These are phyloP conservation scores for Parotia lawesii DNA, from an alignment of 2,113 vertebrate species.

Conservation along the genomic window DNA sequence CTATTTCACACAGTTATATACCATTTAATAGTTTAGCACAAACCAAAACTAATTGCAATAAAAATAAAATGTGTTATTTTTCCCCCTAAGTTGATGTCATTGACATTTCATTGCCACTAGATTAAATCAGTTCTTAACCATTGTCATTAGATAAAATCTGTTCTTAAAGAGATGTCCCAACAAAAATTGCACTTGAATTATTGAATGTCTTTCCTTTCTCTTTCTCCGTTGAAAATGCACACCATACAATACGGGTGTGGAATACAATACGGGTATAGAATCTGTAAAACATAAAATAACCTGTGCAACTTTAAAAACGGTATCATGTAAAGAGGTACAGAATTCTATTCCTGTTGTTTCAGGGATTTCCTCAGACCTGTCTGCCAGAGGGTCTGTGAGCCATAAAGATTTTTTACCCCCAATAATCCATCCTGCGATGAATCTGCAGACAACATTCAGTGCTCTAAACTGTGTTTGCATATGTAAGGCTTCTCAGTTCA, in stretches of 20 bases:
- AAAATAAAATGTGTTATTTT: background rate
- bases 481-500: background rate
- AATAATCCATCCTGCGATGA: background rate
- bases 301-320: fast-evolving
- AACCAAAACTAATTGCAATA: background rate
- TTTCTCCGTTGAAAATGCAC: background rate
- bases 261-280: background rate
- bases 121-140: background rate
- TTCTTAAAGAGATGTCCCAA: background rate
- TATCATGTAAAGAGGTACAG: fast-evolving
- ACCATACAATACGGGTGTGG: too few species aligned
- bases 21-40: background rate
- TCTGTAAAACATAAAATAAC: background rate
- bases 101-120: background rate
- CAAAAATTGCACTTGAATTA: background rate
- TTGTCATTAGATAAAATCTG: background rate
- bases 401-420: background rate
- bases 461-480: background rate
- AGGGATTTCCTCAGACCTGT: background rate
- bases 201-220: background rate
- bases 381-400: background rate
- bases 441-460: background rate
- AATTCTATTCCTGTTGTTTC: background rate
- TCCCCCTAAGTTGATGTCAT: background rate
- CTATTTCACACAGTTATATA: background rate